Base-by-base conservation (phyloP, 2,113 vertebrate genomes). In the Hymenochirus boettgeri region DNA sequence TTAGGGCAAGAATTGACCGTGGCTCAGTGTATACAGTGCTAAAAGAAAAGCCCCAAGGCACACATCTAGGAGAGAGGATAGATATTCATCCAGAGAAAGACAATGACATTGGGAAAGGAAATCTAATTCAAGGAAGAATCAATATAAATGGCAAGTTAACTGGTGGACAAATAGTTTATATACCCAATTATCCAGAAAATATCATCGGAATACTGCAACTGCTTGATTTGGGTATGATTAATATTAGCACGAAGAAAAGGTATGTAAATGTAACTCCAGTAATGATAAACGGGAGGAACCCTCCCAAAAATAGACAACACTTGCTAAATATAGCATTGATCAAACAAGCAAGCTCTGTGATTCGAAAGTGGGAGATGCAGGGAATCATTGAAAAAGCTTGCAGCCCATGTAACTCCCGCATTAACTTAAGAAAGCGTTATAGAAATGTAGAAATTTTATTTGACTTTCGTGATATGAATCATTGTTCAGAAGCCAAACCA, bases 141-240 rank as follows among this genome's bases (percentile, higher is more conserved):
- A 18, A 10, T 21, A 24, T 62, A 23, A 51, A 62, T 18, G 47
- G 4, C 47, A 31, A n/a, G 2, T 9, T 5, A 18, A 62, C 60
- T 9, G 24, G 1, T 4, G 60, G 9, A 17, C 29, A 62, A 23
- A 62, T 62, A 21, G 11, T 51, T n/a, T 62, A 12, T 51, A 48
- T 51, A 18, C 3, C 9, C 7, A 9, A 22, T 5, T 25, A 51
- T 18, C 29, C 2, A n/a, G 24, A 24, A 24, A 62, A 23, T 4
- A 22, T 62, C 9, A 37, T 62, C n/a, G 60, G 60, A 51, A 33
- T 47, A 31, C 21, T 24, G 13, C 60, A 62, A 24, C 46, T 62
- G 11, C 8, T 27, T 23, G 27, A 51, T 22, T 29, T 62, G 7
- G 47, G 10, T 9, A 12, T 51, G 23, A 50, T 62, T 4, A 12